Base-by-base conservation (phyloP, 2,797 vertebrate species). In the Eulemur mongoz region DNA sequence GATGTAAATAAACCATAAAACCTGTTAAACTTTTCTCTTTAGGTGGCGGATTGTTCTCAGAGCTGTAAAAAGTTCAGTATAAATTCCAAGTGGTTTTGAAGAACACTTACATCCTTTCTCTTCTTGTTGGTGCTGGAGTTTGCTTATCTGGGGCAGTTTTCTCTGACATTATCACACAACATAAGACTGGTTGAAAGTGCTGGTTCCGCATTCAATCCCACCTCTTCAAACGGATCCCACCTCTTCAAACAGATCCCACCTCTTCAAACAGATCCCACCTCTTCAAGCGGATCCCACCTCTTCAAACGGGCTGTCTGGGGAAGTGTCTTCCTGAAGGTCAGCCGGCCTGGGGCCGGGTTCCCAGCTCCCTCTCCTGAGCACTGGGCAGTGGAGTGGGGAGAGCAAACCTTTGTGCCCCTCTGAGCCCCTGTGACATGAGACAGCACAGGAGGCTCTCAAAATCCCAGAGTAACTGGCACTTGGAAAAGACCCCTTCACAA, bases 371-470 rank as follows among this genome's bases (percentile, higher is more conserved):
- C 43, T 20, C 40, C 3, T 6, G 30, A 80, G 75, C 20, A 3
- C 80, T 10, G 10, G 13, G 6, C 0, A 2, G 14, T 0, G 14
- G 5, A 23, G 20, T 3, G 5, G 32, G 35, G 65, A 59, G 65
- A 65, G 11, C 27, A 38, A 32, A 11, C 2, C 38, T 12, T 22
- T 27, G n/a, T 25, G 10, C 12, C 15, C 23, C 69, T 13, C 40
- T 7, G 12, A 15, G 14, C 20, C 20, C 8, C 61, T 25, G 82
- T 4, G 32, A 40, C 50, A 2, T 4, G 38, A 40, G 32, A 63
- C 5, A 4, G 23, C 50, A 4, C 50, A 0, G 0, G 1, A n/a
- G 7, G 10, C 7, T 43, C 38, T 25, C 38, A 9, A 32, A 7
- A 5, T 32, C 32, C 45, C 59, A 8, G 8, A 38, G 2, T 2